Conservation (phyloP, 2,113 vertebrate species). For the Cariama cristata region DNA sequence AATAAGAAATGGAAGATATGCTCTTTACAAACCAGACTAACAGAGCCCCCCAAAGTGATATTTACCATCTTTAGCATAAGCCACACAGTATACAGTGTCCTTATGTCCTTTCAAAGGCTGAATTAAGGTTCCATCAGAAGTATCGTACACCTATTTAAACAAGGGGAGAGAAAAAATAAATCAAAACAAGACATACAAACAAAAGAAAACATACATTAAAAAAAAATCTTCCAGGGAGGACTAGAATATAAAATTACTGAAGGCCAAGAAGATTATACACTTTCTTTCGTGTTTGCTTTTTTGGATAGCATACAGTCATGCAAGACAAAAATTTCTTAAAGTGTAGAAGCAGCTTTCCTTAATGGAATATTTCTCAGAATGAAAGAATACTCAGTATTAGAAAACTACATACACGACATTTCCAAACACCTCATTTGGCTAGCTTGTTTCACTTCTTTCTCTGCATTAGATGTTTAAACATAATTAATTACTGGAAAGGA, state of each 20-base stretch:
- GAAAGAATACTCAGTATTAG: neutral
- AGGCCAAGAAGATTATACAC: neutral
- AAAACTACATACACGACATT: neutral
- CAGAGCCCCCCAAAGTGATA: neutral
- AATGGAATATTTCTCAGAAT: accelerated
- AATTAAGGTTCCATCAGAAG: constrained; percentile 92
- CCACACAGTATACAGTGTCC: constrained; percentile 95
- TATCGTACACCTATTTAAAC: constrained; percentile 89
- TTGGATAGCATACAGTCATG: neutral
- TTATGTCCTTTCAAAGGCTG: constrained; percentile 96
- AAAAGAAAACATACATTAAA: neutral
- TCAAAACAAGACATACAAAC: neutral
- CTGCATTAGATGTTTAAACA: neutral
- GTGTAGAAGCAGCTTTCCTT: neutral
- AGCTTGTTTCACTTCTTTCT: constrained; percentile 40
- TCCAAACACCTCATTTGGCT: constrained; percentile 10
- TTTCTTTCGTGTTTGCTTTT: neutral
- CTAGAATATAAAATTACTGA: neutral
- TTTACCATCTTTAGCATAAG: constrained; percentile 96
- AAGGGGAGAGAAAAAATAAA: neutral
- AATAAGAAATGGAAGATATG: accelerated
- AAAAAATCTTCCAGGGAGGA: neutral
- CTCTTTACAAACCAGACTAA: neutral
- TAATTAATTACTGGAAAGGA: neutral
- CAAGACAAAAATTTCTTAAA: neutral